Evolutionary conservation across 2,113 vertebrate genomes (phyloP), one percentile per base, ranked within the genome.

Genomic region (Mustela lutreola): DNA sequence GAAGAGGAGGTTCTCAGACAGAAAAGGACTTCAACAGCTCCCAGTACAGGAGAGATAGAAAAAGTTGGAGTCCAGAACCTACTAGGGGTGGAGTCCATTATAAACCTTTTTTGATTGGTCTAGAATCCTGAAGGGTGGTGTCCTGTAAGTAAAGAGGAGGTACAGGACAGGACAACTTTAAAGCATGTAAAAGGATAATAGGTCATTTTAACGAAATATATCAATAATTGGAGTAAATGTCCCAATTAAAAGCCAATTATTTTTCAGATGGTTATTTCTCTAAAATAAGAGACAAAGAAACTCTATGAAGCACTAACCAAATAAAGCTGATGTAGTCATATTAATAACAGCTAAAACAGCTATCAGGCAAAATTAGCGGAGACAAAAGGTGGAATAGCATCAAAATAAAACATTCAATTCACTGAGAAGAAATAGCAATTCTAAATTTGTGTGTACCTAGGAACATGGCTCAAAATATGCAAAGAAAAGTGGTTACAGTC

Each of bases 231-330:
- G 60, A 70, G 31, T 71, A 70, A 79, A 18, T 84, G 4, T 5
- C 15, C 71, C 89, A 88, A 16, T 76, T 94, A 88, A 83, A 94
- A 56, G 53, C 12, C 5, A 42, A 1, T 89, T 82, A 58, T 39
- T 94, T 96, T 91, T 70, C 28, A 78, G 45, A 36, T 63, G 42
- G 11, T 67, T 94, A 79, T 48, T 94, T 89, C 15, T 84, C 5
- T 73, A 63, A 73, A 79, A 63, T 26, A 70, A 87, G 31, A 62
- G 28, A 28, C 73, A 67, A 82, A 84, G 6, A 79, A 79, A 24
- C 7, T 83, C 36, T 22, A 73, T 48, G 70, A 62, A 83, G 21
- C 18, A 65, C 15, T 80, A 53, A 62, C 28, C 58, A 86, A 70
- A 31, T 45, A 87, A 33, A 95, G 16, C 36, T 78, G 36, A 48